phyloP scores from a whole-genome alignment of 2,113 vertebrate species.

The Lepus europaeus region DNA sequence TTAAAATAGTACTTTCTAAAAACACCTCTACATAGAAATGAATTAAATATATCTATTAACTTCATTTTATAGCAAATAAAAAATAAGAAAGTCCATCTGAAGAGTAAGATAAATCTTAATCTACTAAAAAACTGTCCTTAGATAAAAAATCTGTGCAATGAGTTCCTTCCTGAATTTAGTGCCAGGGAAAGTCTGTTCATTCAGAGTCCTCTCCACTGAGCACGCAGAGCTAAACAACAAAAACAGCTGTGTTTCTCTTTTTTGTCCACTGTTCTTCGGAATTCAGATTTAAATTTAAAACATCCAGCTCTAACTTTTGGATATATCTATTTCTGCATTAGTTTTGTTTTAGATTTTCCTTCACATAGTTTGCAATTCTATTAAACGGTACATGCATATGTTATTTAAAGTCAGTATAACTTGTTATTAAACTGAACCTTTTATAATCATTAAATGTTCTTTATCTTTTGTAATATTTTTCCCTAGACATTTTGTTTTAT shows the following conservation, averaged over 20 bases:
- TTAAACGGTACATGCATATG: neutral
- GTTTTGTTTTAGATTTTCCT: neutral
- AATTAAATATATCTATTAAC: conserved; percentile 9
- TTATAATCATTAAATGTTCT: neutral
- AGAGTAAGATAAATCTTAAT: neutral
- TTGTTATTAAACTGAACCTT: neutral
- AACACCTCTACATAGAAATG: neutral
- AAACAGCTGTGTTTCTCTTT: neutral
- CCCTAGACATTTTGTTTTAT: neutral
- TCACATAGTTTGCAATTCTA: conserved; percentile 11
- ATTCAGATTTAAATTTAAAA: conserved; percentile 14
- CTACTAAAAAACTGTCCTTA: neutral
- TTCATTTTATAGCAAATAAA: conserved; percentile 45
- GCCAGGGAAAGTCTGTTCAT: neutral
- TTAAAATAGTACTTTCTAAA: conserved; percentile 46
- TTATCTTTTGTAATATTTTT: neutral
- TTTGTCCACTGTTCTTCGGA: neutral
- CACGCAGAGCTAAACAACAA: neutral
- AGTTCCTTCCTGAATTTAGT: neutral
- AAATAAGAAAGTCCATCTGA: conserved; percentile 8
- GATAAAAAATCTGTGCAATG: neutral
- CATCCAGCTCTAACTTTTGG: neutral
- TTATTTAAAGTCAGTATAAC: neutral
- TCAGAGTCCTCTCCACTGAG: neutral
- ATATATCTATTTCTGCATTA: neutral